phyloP scores from a whole-genome alignment of 2,888 invertebrate genomes.

The Polietes domitor region DNA sequence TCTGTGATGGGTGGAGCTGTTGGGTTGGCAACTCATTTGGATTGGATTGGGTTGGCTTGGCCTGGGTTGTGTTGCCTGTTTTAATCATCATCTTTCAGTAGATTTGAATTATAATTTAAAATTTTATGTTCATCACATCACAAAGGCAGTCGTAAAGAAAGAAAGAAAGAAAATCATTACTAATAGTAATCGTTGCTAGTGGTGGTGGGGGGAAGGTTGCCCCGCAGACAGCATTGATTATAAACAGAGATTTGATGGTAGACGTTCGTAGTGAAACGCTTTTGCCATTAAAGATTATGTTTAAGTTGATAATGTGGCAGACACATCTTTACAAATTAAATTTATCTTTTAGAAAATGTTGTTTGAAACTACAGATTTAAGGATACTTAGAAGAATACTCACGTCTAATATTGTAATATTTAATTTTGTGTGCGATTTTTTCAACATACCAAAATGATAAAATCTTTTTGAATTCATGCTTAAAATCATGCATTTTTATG shows the following conservation, averaged over 20 bases:
- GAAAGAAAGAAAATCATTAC: background rate
- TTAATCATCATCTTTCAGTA: slow-evolving; percentile 30
- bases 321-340: too few species aligned
- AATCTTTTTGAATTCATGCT: too few species aligned
- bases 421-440: too few species aligned
- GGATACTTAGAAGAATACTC: too few species aligned
- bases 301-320: too few species aligned
- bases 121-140: slow-evolving; percentile 33
- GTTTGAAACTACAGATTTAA: too few species aligned
- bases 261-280: too few species aligned
- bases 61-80: background rate
- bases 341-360: too few species aligned
- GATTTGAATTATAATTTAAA: slow-evolving; percentile 41
- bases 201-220: background rate
- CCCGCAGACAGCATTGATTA: background rate
- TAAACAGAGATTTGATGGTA: background rate
- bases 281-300: too few species aligned
- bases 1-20: background rate
- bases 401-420: too few species aligned
- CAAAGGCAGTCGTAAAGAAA: background rate
- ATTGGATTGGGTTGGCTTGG: background rate
- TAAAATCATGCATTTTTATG: too few species aligned
- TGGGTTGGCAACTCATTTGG: background rate
- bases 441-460: too few species aligned
- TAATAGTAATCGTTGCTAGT: slow-evolving; percentile 14